These are phyloP conservation scores for Pomatorhinus ruficollis DNA, from an alignment of 2,113 vertebrate species.

Conservation along the genomic window DNA sequence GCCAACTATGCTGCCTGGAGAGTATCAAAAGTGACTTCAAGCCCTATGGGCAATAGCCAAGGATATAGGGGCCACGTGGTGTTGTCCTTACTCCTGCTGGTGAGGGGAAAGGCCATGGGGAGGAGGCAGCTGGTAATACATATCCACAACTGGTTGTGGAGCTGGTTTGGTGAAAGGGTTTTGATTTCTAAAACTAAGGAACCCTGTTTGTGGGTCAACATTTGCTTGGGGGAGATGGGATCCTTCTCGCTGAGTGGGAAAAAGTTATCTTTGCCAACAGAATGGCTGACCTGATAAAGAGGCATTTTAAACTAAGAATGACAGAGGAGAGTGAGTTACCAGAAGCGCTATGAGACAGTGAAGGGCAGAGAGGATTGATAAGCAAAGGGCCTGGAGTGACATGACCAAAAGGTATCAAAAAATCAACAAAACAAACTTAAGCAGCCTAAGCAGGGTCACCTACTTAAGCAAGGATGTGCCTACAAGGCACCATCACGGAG, in stretches of 20 bases:
- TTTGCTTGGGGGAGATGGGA: not conserved
- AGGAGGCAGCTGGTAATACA: not conserved
- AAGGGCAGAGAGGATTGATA: not conserved
- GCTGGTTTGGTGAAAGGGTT: not conserved
- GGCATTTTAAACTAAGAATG: not conserved
- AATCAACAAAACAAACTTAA: not conserved
- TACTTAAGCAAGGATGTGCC: not conserved
- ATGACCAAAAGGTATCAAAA: not conserved
- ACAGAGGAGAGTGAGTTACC: not conserved
- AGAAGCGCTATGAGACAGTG: not conserved
- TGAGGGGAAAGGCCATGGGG: not conserved
- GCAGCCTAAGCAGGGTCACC: not conserved
- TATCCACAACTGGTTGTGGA: not conserved
- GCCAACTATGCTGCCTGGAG: not conserved
- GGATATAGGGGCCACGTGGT: not conserved
- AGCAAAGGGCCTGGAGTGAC: not conserved
- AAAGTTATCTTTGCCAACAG: not conserved
- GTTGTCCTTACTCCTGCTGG: not conserved
- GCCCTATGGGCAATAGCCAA: accelerated
- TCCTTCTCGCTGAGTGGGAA: not conserved
- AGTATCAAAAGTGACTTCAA: not conserved
- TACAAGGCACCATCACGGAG: not conserved
- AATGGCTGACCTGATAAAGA: not conserved
- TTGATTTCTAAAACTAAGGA: not conserved
- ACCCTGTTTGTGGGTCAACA: not conserved